These are phyloP conservation scores for Anabacerthia variegaticeps DNA, from an alignment of 2,797 vertebrate species.

Conservation along the genomic window DNA sequence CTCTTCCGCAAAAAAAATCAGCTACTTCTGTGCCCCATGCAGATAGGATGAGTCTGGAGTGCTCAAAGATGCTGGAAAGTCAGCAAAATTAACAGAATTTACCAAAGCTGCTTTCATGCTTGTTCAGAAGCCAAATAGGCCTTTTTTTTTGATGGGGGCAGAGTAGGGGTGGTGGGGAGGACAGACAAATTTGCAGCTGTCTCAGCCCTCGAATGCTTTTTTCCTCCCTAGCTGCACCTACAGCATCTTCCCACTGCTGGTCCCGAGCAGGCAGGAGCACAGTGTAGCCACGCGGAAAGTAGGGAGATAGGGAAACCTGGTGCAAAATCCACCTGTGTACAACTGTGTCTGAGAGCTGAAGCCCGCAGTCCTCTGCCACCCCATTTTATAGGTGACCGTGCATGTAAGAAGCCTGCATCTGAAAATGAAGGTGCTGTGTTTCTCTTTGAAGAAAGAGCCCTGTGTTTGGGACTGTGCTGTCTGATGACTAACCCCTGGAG, in stretches of 20 bases:
- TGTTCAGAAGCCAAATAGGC: not conserved
- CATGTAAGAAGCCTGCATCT: not conserved
- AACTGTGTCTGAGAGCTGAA: not conserved
- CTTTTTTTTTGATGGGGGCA: not conserved
- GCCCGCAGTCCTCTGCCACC: accelerated
- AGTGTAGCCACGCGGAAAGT: accelerated
- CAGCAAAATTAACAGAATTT: not conserved
- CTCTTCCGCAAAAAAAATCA: not conserved
- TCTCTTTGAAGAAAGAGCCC: not conserved
- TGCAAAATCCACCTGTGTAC: not conserved
- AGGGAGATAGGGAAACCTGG: not conserved
- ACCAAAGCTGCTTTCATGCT: not conserved
- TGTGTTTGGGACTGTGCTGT: not conserved
- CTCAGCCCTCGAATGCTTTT: not conserved
- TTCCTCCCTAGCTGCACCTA: not conserved
- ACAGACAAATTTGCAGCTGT: not conserved
- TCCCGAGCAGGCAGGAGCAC: not conserved
- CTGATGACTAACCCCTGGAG: not conserved
- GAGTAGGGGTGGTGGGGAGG: too few relatives aligned
- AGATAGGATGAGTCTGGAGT: not conserved
- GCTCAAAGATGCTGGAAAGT: not conserved
- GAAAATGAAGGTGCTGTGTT: not conserved
- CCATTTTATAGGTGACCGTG: accelerated
- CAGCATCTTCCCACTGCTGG: not conserved
- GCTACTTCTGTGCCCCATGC: not conserved